These are phyloP conservation scores for Platyura marginata DNA, from an alignment of 1,140 invertebrate species.

Conservation along the genomic window DNA sequence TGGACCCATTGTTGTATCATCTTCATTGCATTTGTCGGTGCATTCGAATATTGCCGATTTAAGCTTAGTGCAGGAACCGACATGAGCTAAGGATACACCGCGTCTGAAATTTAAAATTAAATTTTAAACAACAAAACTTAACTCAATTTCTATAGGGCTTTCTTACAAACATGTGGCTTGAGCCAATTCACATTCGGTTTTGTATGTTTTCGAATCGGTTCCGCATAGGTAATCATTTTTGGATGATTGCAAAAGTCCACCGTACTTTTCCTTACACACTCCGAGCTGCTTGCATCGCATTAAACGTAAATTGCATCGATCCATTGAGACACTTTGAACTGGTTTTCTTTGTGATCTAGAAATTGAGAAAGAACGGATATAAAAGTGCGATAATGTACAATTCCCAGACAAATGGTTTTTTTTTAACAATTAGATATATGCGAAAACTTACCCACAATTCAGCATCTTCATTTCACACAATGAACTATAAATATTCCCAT, in stretches of 20 bases:
- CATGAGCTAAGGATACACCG: conserved; percentile 67
- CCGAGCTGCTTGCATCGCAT: conserved; percentile 21
- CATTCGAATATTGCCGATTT: conserved; percentile 45
- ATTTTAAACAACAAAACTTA: neutral
- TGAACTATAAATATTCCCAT: conserved; percentile 71
- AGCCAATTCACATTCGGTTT: conserved; percentile 61
- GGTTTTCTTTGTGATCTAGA: conserved; percentile 28
- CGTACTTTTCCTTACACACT: conserved; percentile 23
- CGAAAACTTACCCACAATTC: conserved; percentile 60
- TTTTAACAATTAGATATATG: too few relatives aligned
- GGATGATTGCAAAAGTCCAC: conserved; percentile 19
- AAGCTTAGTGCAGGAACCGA: conserved; percentile 64
- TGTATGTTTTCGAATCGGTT: conserved; percentile 65
- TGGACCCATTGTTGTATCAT: conserved; percentile 44
- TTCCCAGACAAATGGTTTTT: neutral
- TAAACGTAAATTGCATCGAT: conserved; percentile 46
- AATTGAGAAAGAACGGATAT: neutral
- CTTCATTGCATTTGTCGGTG: conserved; percentile 47
- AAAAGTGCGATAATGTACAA: neutral
- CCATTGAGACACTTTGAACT: conserved; percentile 48
- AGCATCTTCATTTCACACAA: conserved; percentile 80
- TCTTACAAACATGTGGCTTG: conserved; percentile 69
- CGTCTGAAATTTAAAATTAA: conserved; percentile 31
- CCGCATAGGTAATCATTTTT: conserved; percentile 57
- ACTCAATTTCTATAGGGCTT: too few relatives aligned